Conservation (phyloP, 2,888 invertebrate genomes). For the Leptogaster cylindrica region DNA sequence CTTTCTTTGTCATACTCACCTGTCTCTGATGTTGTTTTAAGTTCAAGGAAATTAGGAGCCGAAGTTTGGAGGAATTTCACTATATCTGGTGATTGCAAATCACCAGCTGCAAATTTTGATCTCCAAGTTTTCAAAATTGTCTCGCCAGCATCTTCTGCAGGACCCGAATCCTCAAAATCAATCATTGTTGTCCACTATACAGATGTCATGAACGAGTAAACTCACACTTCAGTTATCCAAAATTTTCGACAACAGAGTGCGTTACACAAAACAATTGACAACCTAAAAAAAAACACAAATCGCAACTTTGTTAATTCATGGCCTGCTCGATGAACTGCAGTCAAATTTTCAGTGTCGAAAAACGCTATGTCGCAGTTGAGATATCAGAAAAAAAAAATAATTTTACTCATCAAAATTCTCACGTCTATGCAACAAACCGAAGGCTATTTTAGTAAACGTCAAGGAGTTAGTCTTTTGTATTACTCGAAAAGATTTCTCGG, state of each 20-base stretch:
- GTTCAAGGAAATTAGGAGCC: constrained; percentile 59
- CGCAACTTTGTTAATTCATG: not conserved
- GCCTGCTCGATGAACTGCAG: not conserved
- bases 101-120: constrained; percentile 58
- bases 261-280: not conserved
- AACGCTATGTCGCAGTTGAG: constrained; percentile 10
- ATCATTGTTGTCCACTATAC: constrained; percentile 41
- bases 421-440: constrained; percentile 25
- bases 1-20: constrained; percentile 53
- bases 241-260: not conserved
- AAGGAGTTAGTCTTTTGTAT: constrained; percentile 34
- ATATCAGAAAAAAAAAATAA: constrained; percentile 37
- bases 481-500: no score
- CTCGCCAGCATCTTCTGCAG: constrained; percentile 38
- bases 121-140: constrained; percentile 60
- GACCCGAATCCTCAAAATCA: constrained; percentile 43
- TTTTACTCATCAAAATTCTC: constrained; percentile 17
- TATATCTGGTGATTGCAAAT: constrained; percentile 56
- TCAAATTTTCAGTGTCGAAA: constrained; percentile 23
- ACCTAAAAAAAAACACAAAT: constrained; percentile 12
- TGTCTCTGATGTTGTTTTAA: constrained; percentile 55
- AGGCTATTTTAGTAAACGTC: constrained; percentile 47
- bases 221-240: not conserved
- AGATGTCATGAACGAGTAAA: not conserved
- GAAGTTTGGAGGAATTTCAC: constrained; percentile 58